A percentile compares a stretch with the other conserved stretches of the same genome.
phyloP scores from a whole-genome alignment of 2,888 invertebrate genomes.

The Idaea dimidiata region DNA sequence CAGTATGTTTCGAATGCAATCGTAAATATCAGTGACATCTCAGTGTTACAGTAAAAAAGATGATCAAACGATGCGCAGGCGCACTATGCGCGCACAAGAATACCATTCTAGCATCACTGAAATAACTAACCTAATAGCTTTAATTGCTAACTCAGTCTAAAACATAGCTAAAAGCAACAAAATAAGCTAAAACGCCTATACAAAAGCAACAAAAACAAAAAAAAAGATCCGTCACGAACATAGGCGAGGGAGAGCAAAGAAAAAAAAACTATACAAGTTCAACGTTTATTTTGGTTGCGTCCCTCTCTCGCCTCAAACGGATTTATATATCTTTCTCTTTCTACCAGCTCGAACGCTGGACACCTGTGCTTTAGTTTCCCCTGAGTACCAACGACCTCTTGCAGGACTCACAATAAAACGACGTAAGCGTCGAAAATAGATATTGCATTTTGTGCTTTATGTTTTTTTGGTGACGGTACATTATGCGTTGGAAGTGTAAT shows the following conservation, averaged over 20 bases:
- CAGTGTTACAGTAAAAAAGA: not conserved
- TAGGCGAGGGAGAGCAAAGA: conserved; percentile 79
- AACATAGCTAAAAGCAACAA: conserved; percentile 77
- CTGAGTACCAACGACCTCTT: conserved; percentile 80
- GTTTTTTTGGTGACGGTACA: conserved; percentile 31
- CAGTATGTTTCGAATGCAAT: not conserved
- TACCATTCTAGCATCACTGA: conserved; percentile 32
- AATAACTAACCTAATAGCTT: conserved; percentile 50
- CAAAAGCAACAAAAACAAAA: conserved; percentile 69
- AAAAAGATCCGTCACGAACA: conserved; percentile 79
- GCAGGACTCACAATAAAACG: conserved; percentile 46
- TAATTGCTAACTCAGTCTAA: conserved; percentile 59
- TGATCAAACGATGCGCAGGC: conserved; percentile 25
- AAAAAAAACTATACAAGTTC: conserved; percentile 77
- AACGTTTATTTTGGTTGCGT: conserved; percentile 80
- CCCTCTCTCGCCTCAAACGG: conserved; percentile 47
- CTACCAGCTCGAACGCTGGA: conserved; percentile 73
- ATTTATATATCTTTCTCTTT: conserved; percentile 52
- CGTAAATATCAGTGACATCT: conserved; percentile 8
- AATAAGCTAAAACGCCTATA: conserved; percentile 73
- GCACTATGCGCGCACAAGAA: conserved; percentile 20
- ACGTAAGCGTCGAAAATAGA: conserved; percentile 42
- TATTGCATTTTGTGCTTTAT: conserved; percentile 45
- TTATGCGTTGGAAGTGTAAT: conserved; percentile 36
- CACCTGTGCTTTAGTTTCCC: conserved; percentile 82